Conservation (phyloP, 2,797 vertebrate species). For the Eutrigla gurnardus region DNA sequence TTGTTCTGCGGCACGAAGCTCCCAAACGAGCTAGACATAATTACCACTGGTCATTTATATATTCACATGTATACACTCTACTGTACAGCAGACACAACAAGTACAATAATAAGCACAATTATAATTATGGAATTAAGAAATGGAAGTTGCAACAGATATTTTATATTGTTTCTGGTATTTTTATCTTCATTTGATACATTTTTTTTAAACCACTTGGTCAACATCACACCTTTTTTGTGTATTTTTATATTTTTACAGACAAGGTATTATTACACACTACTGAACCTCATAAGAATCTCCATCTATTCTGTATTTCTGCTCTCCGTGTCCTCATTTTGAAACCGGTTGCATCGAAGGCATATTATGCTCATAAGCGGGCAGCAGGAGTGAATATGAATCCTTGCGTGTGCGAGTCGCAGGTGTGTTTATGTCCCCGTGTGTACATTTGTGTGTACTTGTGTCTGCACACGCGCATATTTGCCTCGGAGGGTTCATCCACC, state of each 20-base stretch:
- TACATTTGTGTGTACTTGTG: conserved; percentile 15
- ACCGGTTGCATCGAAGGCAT: conserved; percentile 1
- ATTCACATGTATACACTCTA: neutral
- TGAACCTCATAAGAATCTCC: neutral
- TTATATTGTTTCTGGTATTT: neutral
- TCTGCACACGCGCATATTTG: conserved; percentile 12
- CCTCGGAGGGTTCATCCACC: conserved; percentile 21
- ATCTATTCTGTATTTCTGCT: neutral
- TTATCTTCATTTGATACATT: neutral
- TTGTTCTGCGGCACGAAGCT: too few species aligned
- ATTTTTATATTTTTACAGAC: conserved; percentile 4
- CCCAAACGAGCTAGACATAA: too few species aligned
- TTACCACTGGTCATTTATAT: neutral
- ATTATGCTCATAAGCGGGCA: neutral
- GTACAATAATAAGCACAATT: neutral
- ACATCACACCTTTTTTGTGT: neutral
- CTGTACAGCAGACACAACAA: neutral
- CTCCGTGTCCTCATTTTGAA: neutral
- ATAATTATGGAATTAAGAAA: neutral
- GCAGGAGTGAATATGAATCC: conserved; percentile 6
- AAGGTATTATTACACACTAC: neutral
- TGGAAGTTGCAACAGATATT: neutral
- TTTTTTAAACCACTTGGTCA: neutral
- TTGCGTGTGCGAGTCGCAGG: neutral
- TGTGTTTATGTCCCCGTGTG: neutral